Base-by-base conservation (phyloP, 2,113 vertebrate genomes). In the Neodontobutis hainanensis region DNA sequence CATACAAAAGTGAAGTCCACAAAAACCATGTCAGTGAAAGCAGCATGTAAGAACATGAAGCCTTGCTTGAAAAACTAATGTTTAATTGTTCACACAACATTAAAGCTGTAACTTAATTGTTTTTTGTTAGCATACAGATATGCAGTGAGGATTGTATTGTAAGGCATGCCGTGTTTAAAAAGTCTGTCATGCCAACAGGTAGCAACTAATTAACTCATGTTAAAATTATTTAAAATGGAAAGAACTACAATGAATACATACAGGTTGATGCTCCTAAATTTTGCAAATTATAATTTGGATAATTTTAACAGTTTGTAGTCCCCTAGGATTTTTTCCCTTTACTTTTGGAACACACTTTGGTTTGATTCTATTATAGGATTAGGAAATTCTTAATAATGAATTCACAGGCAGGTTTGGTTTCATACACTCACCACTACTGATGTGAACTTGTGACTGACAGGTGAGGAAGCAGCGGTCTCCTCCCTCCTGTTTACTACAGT, bases 381-480 rank as follows among this genome's bases (percentile, higher is more conserved):
- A 27, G 19, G 3, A 27, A 27, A 27, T 27, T 27, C 1, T 27
- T 27, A 27, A 27, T 27, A 27, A 27, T 27, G 1, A 27, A 27
- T 27, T 27, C 3, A 27, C 19, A 27, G 3, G 16, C 5, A 73
- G 14, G 51, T 40, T 8, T 46, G 48, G 12, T 8, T 68, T n/a
- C n/a, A 42, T 7, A 46, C 42, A 94, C 96, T 96, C 91, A 99
- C 97, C 97, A 82, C 94, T 94, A 81, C 90, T 94, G 53, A 97
- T 91, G 65, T 93, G 94, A 86, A 95, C 91, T 90, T 95, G 95
- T 0, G 95, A 94, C 83, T 91, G 94, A 85, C 96, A 98, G 79
- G 91, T 95, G 81, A 99, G 90, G 87, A 94, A 94, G 88, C 97
- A 99, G 78, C 88, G 93, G 70, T 98, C 95, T 8, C 90, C 94